A percentile compares a stretch with the other conserved stretches of the same genome.
These are phyloP conservation scores for Capromys pilorides DNA, from an alignment of 2,797 vertebrate species.

Conservation along the genomic window DNA sequence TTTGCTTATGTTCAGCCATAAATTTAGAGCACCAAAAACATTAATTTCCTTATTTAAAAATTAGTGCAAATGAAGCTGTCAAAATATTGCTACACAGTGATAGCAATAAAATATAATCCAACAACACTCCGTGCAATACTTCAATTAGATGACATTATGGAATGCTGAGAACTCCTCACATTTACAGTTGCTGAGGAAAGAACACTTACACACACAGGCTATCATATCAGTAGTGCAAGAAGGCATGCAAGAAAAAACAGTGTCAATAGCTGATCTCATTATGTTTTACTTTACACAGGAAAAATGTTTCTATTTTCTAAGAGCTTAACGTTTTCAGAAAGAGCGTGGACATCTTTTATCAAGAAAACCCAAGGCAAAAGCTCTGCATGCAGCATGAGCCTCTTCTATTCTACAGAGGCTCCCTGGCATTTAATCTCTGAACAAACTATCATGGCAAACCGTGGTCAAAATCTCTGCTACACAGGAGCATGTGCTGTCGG, in stretches of 20 bases:
- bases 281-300: conserved; percentile 49
- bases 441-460: neutral
- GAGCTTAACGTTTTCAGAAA: conserved; percentile 1
- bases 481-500: neutral
- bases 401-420: neutral
- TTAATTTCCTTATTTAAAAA: conserved; percentile 68
- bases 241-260: neutral
- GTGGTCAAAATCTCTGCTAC: neutral
- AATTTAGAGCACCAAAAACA: conserved; percentile 62
- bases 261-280: conserved; percentile 20
- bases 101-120: conserved; percentile 47
- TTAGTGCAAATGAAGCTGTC: conserved; percentile 62
- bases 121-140: conserved; percentile 3
- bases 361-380: neutral
- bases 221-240: neutral
- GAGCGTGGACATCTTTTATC: neutral
- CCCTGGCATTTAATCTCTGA: neutral
- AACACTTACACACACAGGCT: neutral
- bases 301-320: conserved; percentile 6
- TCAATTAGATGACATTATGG: neutral
- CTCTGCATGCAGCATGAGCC: neutral
- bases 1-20: conserved; percentile 57
- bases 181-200: neutral
- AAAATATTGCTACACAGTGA: conserved; percentile 58
- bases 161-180: neutral